Conservation (phyloP, 2,888 invertebrate species). For the Thera britannica region DNA sequence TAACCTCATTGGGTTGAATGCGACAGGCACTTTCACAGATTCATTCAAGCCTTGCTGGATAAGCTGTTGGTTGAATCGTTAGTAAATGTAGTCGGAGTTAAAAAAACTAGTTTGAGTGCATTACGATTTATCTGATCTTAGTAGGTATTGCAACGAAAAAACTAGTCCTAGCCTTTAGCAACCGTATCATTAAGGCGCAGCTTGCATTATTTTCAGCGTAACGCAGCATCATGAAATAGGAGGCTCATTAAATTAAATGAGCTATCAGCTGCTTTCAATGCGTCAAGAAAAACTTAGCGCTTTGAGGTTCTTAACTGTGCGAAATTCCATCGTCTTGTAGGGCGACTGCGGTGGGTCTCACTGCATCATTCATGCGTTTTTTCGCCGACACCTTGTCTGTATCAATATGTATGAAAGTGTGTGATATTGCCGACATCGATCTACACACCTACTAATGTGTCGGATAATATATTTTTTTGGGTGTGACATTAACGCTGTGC, state of each 20-base stretch:
- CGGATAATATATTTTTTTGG: conserved; percentile 21
- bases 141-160: conserved; percentile 5
- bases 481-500: background rate
- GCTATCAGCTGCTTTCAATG: conserved; percentile 75
- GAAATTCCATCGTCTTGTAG: conserved; percentile 79
- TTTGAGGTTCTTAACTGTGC: conserved; percentile 72
- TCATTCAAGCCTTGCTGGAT: background rate
- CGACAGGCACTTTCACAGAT: background rate
- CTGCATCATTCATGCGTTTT: conserved; percentile 83
- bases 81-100: background rate
- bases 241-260: conserved; percentile 78
- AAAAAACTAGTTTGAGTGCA: background rate
- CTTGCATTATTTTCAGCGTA: conserved; percentile 34
- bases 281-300: conserved; percentile 69
- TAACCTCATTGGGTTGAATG: background rate
- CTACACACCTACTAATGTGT: conserved; percentile 24
- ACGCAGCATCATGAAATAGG: conserved; percentile 49
- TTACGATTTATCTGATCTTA: background rate
- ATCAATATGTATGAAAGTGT: conserved; percentile 77
- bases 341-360: conserved; percentile 72
- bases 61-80: background rate
- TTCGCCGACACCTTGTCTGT: conserved; percentile 78
- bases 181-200: conserved; percentile 25
- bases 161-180: conserved; percentile 12
- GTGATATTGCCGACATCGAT: conserved; percentile 67